phyloP scores from a whole-genome alignment of 2,113 vertebrate genomes.

The Hystrix brachyura region DNA sequence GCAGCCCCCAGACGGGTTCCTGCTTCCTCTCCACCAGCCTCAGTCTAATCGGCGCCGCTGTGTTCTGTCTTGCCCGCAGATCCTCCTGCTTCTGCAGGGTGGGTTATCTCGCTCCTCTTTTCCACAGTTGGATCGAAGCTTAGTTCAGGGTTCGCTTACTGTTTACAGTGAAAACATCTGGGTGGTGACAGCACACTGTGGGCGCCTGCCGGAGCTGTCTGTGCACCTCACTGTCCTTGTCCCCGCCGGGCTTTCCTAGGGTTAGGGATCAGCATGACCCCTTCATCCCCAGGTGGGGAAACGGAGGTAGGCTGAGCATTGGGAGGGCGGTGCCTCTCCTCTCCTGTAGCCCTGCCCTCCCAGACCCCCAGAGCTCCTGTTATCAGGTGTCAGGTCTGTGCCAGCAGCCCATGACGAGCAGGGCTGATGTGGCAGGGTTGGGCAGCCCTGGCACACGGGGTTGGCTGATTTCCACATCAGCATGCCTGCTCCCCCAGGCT shows the following conservation, averaged over 20 bases:
- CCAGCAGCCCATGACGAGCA: neutral
- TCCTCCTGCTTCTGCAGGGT: neutral
- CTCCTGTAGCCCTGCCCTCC: neutral
- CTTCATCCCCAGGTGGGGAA: neutral
- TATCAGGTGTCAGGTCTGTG: neutral
- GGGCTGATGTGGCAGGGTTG: neutral
- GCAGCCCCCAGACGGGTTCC: neutral
- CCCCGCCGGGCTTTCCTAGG: neutral
- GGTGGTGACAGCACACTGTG: neutral
- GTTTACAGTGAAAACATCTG: neutral
- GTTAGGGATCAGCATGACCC: neutral
- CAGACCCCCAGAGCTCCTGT: neutral
- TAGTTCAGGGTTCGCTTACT: neutral
- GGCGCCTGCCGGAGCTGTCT: neutral
- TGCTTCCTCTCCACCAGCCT: neutral
- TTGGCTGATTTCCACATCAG: neutral
- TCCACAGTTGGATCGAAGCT: neutral
- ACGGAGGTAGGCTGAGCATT: neutral
- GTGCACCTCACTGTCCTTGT: no score
- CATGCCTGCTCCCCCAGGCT: neutral
- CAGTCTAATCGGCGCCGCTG: accelerated
- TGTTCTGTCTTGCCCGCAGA: neutral
- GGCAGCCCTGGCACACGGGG: neutral
- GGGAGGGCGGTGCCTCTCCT: neutral
- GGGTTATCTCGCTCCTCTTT: neutral